phyloP scores from a whole-genome alignment of 2,797 vertebrate genomes.

The Pitangus sulphuratus region DNA sequence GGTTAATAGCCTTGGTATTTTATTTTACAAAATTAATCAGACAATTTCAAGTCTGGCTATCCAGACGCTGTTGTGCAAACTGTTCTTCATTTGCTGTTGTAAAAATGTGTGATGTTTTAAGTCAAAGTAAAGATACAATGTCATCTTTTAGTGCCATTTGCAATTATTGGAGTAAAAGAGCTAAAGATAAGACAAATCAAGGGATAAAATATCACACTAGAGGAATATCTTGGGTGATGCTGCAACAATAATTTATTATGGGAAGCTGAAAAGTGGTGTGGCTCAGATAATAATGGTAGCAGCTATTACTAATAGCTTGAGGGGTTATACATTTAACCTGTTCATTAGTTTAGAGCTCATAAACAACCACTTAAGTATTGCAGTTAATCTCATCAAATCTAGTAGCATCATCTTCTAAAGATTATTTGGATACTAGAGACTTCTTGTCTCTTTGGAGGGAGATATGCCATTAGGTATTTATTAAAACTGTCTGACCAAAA shows the following conservation, averaged over 20 bases:
- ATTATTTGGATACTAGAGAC: background rate
- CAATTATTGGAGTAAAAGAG: background rate
- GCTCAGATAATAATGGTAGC: background rate
- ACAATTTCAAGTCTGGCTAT: background rate
- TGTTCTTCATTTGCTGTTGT: background rate
- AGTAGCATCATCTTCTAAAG: background rate
- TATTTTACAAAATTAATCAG: background rate
- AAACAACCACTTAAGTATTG: background rate
- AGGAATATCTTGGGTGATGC: background rate
- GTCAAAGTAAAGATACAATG: background rate
- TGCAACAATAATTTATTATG: background rate
- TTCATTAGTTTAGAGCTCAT: background rate
- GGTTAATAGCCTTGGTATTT: background rate
- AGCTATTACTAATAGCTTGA: background rate
- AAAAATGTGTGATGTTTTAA: background rate
- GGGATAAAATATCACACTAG: background rate
- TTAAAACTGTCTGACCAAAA: background rate
- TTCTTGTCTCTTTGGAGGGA: background rate
- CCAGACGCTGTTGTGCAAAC: background rate
- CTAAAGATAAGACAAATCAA: background rate
- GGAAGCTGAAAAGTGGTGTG: background rate
- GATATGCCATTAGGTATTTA: background rate
- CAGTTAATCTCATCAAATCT: background rate
- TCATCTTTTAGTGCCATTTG: background rate
- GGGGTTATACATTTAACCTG: background rate